A percentile compares a stretch with the other conserved stretches of the same genome.
Conservation (phyloP, 2,888 invertebrate genomes). For the Aromia moschata region DNA sequence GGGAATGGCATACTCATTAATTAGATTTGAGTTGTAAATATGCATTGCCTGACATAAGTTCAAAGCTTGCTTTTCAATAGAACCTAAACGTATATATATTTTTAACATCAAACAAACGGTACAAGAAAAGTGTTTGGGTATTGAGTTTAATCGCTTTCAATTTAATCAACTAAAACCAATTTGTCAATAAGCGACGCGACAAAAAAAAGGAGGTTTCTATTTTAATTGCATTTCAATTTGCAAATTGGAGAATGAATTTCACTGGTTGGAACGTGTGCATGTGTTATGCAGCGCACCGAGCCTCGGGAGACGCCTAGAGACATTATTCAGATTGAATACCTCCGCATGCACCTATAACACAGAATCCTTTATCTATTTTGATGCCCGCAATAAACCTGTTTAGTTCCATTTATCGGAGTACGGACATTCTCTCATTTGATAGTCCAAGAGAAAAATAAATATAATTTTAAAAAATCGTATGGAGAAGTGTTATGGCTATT, state of each 20-base stretch:
- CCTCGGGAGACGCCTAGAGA: slow-evolving; percentile 37
- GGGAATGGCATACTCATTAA: no score
- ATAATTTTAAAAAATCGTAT: no score
- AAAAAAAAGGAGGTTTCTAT: slow-evolving; percentile 42
- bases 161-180: slow-evolving; percentile 38
- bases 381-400: slow-evolving; percentile 1
- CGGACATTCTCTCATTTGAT: neutral
- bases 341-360: slow-evolving; percentile 31
- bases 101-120: no score
- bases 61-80: no score
- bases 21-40: no score
- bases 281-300: slow-evolving; percentile 33
- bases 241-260: slow-evolving; percentile 59
- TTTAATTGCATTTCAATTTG: slow-evolving; percentile 59
- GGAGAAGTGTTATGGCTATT: no score
- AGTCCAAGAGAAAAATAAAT: no score
- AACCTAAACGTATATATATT: no score
- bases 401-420: neutral
- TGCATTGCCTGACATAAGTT: no score
- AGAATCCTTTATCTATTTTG: slow-evolving; percentile 18
- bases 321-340: slow-evolving; percentile 41
- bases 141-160: slow-evolving; percentile 10
- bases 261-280: slow-evolving; percentile 52
- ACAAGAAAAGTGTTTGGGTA: slow-evolving; percentile 3
- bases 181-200: slow-evolving; percentile 32